Conservation (phyloP, 1,140 invertebrate species). For the Bicyclus anynana region DNA sequence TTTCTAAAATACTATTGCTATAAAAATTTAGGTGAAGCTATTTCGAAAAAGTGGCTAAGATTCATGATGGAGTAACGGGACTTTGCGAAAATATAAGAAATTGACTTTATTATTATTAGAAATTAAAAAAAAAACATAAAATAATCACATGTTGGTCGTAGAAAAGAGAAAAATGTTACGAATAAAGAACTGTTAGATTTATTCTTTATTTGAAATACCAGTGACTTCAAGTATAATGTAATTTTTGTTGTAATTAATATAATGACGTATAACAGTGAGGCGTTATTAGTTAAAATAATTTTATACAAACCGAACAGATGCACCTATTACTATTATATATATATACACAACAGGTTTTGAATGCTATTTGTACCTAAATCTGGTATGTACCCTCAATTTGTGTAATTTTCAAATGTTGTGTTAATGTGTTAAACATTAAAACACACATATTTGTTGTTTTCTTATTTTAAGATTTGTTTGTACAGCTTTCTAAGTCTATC, state of each 20-base stretch:
- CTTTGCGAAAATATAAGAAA: conserved; percentile 14
- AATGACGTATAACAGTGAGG: too few species aligned
- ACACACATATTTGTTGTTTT: background rate
- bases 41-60: conserved; percentile 41
- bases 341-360: too few species aligned
- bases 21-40: conserved; percentile 47
- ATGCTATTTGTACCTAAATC: too few species aligned
- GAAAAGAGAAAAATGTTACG: conserved; percentile 18
- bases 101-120: conserved; percentile 20
- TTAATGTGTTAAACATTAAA: background rate
- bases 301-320: too few species aligned
- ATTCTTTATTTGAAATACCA: conserved; percentile 27
- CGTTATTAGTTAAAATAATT: too few species aligned
- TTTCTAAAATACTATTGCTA: conserved; percentile 50
- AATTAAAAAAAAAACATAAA: conserved; percentile 19
- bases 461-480: conserved; percentile 16
- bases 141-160: conserved; percentile 26
- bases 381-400: too few species aligned
- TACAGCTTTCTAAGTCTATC: conserved; percentile 23
- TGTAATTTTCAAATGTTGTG: too few species aligned
- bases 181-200: conserved; percentile 14
- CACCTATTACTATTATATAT: too few species aligned
- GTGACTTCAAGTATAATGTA: conserved; percentile 20
- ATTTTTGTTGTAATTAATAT: too few species aligned
- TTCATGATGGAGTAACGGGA: conserved; percentile 28